Evolutionary conservation across 2,797 vertebrate genomes (phyloP).

Genomic region (Sylvia borin): DNA sequence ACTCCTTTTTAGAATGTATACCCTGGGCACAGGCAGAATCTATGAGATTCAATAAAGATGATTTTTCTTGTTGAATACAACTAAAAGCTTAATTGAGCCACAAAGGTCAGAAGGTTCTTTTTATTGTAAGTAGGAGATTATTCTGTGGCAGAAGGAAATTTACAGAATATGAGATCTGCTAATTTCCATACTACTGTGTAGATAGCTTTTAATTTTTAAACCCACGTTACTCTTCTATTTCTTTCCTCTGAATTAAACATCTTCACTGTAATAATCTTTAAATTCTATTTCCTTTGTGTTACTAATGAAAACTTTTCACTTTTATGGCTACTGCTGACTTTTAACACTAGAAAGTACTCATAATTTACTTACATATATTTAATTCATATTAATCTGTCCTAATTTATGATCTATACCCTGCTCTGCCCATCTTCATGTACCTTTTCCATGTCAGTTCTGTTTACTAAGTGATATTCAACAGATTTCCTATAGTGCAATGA

Average conservation of each 20-base stretch:
- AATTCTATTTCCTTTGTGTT: conserved; percentile 24
- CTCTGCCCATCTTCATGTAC: conserved; percentile 59
- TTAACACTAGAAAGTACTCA: not conserved
- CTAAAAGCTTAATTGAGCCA: conserved; percentile 84
- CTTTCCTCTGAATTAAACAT: conserved; percentile 10
- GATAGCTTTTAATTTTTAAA: conserved; percentile 26
- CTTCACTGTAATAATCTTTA: conserved; percentile 1
- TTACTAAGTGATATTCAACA: conserved; percentile 78
- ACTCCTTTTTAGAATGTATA: conserved; percentile 30
- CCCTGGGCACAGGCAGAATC: not conserved
- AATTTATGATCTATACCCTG: conserved; percentile 46
- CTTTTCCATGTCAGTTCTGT: conserved; percentile 72
- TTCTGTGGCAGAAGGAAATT: not conserved
- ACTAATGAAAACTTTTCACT: conserved; percentile 29
- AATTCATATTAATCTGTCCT: conserved; percentile 43
- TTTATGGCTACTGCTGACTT: not conserved
- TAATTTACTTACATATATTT: conserved; percentile 66
- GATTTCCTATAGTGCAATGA: conserved; percentile 78
- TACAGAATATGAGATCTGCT: not conserved
- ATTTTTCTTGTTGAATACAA: conserved; percentile 76
- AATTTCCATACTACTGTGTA: not conserved
- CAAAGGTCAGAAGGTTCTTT: conserved; percentile 83
- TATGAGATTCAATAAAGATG: conserved; percentile 43
- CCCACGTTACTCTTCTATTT: not conserved
- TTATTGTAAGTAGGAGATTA: conserved; percentile 75